These are phyloP conservation scores for Oreochromis spilurus DNA, from an alignment of 2,113 vertebrate species.

Conservation along the genomic window DNA sequence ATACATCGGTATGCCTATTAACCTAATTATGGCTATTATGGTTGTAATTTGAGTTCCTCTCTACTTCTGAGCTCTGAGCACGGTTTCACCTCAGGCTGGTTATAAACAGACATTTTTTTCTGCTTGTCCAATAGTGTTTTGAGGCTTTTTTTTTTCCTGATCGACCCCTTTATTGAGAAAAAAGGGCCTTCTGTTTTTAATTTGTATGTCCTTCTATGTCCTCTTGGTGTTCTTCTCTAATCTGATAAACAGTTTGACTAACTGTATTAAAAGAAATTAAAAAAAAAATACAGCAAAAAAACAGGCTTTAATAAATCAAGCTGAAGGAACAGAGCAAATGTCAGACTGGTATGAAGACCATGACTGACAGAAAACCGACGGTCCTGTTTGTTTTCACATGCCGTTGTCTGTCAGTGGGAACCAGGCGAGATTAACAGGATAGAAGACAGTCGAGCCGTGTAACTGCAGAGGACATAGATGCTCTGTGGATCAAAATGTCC, in stretches of 20 bases:
- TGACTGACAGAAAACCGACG: neutral
- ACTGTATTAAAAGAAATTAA: neutral
- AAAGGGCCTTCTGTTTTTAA: neutral
- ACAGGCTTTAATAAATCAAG: neutral
- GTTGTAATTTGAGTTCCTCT: slow-evolving; percentile 2
- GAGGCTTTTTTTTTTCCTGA: neutral
- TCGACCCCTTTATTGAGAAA: neutral
- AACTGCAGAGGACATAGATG: neutral
- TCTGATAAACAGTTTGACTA: neutral
- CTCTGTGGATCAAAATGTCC: neutral
- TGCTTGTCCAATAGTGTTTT: neutral
- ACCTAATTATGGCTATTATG: neutral
- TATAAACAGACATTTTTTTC: neutral
- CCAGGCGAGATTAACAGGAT: neutral
- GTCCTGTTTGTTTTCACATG: neutral
- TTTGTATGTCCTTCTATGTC: neutral
- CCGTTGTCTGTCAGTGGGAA: neutral
- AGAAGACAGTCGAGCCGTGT: neutral
- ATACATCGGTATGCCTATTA: neutral
- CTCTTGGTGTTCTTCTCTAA: neutral
- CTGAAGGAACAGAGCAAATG: neutral
- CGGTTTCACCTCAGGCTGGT: neutral
- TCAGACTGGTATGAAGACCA: neutral
- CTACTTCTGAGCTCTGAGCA: neutral
- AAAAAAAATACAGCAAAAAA: neutral